Conservation (phyloP, 2,888 invertebrate genomes). For the Apomyelois bistriatella region DNA sequence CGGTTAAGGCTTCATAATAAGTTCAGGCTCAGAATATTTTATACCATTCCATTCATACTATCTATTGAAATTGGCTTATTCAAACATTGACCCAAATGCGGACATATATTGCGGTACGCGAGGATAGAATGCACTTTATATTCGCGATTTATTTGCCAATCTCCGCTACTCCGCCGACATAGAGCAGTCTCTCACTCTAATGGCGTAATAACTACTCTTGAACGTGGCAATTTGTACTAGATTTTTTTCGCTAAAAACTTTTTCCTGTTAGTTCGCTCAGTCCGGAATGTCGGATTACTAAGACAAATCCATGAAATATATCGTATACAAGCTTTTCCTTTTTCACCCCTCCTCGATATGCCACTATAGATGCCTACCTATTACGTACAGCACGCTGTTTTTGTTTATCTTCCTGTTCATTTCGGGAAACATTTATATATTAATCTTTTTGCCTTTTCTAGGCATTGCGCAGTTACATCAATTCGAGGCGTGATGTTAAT, state of each 20-base stretch:
- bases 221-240: conserved; percentile 58
- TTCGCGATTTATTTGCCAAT: conserved; percentile 55
- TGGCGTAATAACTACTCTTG: conserved; percentile 64
- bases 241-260: conserved; percentile 51
- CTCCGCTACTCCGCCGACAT: conserved; percentile 39
- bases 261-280: conserved; percentile 48
- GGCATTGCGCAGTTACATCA: conserved; percentile 5
- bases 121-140: conserved; percentile 27
- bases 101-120: conserved; percentile 13
- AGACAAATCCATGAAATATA: conserved; percentile 36
- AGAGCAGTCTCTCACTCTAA: conserved; percentile 53
- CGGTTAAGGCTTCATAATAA: no score
- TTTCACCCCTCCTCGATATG: conserved; percentile 23
- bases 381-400: conserved; percentile 17
- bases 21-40: not conserved
- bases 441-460: conserved; percentile 7
- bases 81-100: conserved; percentile 5
- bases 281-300: conserved; percentile 37
- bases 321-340: conserved; percentile 27
- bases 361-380: conserved; percentile 10
- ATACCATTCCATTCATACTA: not conserved
- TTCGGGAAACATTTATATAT: conserved; percentile 14
- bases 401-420: conserved; percentile 20
- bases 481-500: not conserved
- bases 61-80: conserved; percentile 2